A percentile compares a stretch with the other conserved stretches of the same genome.
These are phyloP conservation scores for Drosophila nasuta DNA, from an alignment of 1,140 invertebrate genomes.

Conservation along the genomic window DNA sequence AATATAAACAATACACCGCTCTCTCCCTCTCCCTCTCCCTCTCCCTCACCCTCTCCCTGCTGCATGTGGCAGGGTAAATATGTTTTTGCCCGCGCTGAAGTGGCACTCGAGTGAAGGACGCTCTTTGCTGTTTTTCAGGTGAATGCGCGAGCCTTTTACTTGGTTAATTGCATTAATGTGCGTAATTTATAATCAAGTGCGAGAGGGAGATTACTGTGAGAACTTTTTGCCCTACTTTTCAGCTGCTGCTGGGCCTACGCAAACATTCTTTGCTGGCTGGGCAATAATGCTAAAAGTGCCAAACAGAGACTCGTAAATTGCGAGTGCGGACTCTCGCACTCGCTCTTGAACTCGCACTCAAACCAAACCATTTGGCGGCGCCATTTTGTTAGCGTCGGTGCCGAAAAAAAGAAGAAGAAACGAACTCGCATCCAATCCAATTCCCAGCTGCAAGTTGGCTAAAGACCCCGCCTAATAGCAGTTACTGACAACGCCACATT, in stretches of 20 bases:
- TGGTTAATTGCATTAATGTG: conserved; percentile 79
- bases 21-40: no score
- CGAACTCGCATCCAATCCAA: conserved; percentile 46
- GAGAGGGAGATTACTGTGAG: conserved; percentile 49
- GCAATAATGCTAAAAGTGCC: conserved; percentile 80
- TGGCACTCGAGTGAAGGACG: conserved; percentile 58
- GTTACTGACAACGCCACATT: conserved; percentile 65
- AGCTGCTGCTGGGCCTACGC: conserved; percentile 22
- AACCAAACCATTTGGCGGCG: conserved; percentile 28
- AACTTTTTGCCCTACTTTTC: conserved; percentile 59
- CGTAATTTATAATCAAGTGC: conserved; percentile 79
- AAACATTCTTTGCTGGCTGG: not conserved
- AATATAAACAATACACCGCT: conserved; percentile 19
- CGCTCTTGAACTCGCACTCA: conserved; percentile 19
- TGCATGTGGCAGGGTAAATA: conserved; percentile 58
- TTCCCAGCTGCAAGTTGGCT: conserved; percentile 54
- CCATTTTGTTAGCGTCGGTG: conserved; percentile 48
- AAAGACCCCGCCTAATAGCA: conserved; percentile 73
- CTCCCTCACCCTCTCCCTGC: not conserved
- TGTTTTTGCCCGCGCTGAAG: conserved; percentile 63
- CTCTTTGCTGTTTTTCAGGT: conserved; percentile 19
- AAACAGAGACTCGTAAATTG: conserved; percentile 82
- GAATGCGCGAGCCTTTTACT: conserved; percentile 40
- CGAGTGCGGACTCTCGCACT: conserved; percentile 21
- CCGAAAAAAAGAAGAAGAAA: conserved; percentile 16